A percentile compares a stretch with the other conserved stretches of the same genome.
These are phyloP conservation scores for Channa argus DNA, from an alignment of 2,113 vertebrate species.

Conservation along the genomic window DNA sequence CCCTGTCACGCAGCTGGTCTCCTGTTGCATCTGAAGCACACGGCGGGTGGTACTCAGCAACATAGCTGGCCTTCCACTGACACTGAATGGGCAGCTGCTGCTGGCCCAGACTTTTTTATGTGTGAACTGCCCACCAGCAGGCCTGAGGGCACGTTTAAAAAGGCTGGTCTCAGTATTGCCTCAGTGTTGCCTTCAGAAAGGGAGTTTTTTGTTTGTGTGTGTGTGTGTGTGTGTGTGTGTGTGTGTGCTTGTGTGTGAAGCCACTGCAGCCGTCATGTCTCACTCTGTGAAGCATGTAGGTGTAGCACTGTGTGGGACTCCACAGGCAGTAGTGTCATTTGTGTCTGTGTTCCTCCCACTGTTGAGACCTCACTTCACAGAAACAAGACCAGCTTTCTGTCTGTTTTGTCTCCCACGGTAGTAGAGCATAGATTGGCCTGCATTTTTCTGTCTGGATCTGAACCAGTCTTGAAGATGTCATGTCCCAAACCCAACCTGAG, in stretches of 20 bases:
- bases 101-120: too few species aligned
- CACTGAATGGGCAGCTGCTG: too few species aligned
- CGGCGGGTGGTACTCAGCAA: too few species aligned
- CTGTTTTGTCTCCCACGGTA: not conserved
- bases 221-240: too few species aligned
- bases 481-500: too few species aligned
- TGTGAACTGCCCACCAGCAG: constrained; percentile 60
- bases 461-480: too few species aligned
- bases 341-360: constrained; percentile 3
- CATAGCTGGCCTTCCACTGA: too few species aligned
- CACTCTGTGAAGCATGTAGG: constrained; percentile 42
- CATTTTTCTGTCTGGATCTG: too few species aligned
- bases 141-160: constrained; percentile 75
- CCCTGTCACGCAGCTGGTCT: too few species aligned
- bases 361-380: constrained; percentile 23
- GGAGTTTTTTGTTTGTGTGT: not conserved
- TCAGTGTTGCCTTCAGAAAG: constrained; percentile 25
- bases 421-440: too few species aligned
- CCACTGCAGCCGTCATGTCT: constrained; percentile 44
- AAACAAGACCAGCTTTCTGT: not conserved
- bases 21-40: too few species aligned
- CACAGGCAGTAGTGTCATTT: constrained; percentile 13
- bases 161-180: constrained; percentile 63
- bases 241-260: not conserved
- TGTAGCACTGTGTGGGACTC: constrained; percentile 26